A percentile compares a stretch with the other conserved stretches of the same genome.
These are phyloP conservation scores for Caretta caretta DNA, from an alignment of 2,113 vertebrate genomes.

Conservation along the genomic window DNA sequence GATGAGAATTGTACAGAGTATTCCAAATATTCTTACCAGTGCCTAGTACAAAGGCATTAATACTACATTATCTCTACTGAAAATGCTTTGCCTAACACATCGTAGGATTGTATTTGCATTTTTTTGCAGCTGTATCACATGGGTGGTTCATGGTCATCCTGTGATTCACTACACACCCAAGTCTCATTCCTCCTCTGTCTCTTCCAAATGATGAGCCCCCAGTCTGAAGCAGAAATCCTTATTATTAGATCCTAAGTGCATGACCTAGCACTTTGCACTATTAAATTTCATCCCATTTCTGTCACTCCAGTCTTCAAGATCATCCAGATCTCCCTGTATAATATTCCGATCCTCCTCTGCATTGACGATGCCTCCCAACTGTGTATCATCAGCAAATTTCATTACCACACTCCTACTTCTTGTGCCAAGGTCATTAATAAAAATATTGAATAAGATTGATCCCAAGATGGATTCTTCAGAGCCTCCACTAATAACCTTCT, in stretches of 20 bases:
- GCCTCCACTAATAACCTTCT: not conserved
- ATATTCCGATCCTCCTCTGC: not conserved
- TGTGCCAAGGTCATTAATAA: not conserved
- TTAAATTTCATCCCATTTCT: not conserved
- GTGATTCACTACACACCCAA: not conserved
- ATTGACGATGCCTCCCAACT: not conserved
- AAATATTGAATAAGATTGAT: not conserved
- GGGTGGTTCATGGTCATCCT: not conserved
- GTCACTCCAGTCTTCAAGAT: not conserved
- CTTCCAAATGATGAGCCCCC: not conserved
- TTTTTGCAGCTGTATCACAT: not conserved
- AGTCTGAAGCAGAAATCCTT: too few relatives aligned
- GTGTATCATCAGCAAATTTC: not conserved
- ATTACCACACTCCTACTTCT: not conserved
- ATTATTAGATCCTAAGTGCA: not conserved
- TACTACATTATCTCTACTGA: too few relatives aligned
- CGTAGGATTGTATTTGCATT: not conserved
- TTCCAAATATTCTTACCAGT: not conserved
- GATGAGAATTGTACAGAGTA: not conserved
- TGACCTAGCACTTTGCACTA: not conserved
- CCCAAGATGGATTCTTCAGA: not conserved
- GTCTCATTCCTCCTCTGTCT: not conserved
- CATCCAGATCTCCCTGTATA: not conserved
- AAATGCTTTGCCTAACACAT: not conserved
- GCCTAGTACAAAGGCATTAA: not conserved